These are phyloP conservation scores for Drosophila ananassae DNA, from an alignment of 1,140 invertebrate species.

Conservation along the genomic window DNA sequence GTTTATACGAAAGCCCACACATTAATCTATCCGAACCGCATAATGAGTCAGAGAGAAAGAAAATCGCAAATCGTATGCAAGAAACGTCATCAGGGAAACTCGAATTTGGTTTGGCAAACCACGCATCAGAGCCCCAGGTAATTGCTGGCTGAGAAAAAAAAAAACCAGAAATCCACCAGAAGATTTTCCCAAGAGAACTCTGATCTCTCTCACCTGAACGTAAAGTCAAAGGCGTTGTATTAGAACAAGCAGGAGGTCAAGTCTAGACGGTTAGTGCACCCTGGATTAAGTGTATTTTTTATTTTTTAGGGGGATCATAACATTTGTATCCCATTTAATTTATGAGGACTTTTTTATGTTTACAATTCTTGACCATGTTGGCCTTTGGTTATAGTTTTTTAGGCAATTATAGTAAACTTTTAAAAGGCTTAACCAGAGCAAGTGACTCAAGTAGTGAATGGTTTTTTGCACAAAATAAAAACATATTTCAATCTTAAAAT, in stretches of 20 bases:
- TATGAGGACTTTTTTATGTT: background rate
- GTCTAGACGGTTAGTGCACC: background rate
- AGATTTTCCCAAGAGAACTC: slow-evolving; percentile 44
- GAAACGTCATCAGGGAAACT: slow-evolving; percentile 47
- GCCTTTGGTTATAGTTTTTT: background rate
- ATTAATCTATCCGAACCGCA: slow-evolving; percentile 15
- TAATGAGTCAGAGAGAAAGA: slow-evolving; percentile 26
- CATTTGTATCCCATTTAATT: background rate
- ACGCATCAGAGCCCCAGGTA: slow-evolving; percentile 28
- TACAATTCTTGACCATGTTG: background rate
- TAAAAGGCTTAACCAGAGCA: background rate
- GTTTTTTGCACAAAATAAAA: no score
- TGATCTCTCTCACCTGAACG: slow-evolving; percentile 5
- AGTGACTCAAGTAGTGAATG: no score
- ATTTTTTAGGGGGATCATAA: background rate
- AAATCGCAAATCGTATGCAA: slow-evolving; percentile 10
- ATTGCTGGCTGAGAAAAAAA: slow-evolving; percentile 22
- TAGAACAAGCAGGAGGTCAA: slow-evolving; percentile 29
- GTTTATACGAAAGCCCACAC: background rate
- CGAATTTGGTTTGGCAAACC: slow-evolving; percentile 44
- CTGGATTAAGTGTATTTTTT: background rate
- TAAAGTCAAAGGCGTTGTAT: slow-evolving; percentile 2
- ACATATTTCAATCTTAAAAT: no score
- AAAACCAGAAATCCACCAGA: slow-evolving; percentile 19
- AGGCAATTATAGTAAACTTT: background rate